phyloP scores from a whole-genome alignment of 2,888 invertebrate species.

The Liopterus haemorrhoidalis region DNA sequence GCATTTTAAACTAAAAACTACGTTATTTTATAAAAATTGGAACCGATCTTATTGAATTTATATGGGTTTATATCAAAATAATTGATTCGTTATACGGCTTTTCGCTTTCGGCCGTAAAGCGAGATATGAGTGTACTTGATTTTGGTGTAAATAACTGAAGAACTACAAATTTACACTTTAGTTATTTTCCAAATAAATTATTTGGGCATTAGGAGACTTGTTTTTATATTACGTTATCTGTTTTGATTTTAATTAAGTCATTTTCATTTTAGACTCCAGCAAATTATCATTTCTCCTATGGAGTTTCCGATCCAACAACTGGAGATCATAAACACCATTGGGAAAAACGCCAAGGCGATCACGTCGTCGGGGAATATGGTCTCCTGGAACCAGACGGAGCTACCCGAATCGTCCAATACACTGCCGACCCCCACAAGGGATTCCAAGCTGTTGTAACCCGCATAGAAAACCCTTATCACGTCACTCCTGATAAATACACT shows the following conservation, averaged over 20 bases:
- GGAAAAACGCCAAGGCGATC: constrained; percentile 41
- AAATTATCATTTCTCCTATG: constrained; percentile 41
- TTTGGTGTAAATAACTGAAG: too few species aligned
- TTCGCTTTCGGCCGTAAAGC: too few species aligned
- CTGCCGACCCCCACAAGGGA: constrained; percentile 32
- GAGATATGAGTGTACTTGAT: too few species aligned
- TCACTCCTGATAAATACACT: too few species aligned
- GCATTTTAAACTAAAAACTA: too few species aligned
- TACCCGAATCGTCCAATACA: constrained; percentile 42
- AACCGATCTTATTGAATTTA: too few species aligned
- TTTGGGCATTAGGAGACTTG: neutral
- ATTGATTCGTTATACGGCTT: too few species aligned
- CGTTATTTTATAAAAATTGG: too few species aligned
- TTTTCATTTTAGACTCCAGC: constrained; percentile 34
- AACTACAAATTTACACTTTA: too few species aligned
- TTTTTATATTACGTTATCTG: neutral
- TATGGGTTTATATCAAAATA: too few species aligned
- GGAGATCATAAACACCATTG: constrained; percentile 43
- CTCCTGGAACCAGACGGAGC: constrained; percentile 42
- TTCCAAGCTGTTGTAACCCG: constrained; percentile 9
- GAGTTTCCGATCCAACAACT: constrained; percentile 41
- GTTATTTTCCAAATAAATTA: too few species aligned
- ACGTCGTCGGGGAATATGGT: constrained; percentile 41
- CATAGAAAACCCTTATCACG: too few species aligned
- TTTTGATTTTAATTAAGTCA: neutral